phyloP scores from a whole-genome alignment of 2,888 invertebrate species.

The Nymphalis urticae region DNA sequence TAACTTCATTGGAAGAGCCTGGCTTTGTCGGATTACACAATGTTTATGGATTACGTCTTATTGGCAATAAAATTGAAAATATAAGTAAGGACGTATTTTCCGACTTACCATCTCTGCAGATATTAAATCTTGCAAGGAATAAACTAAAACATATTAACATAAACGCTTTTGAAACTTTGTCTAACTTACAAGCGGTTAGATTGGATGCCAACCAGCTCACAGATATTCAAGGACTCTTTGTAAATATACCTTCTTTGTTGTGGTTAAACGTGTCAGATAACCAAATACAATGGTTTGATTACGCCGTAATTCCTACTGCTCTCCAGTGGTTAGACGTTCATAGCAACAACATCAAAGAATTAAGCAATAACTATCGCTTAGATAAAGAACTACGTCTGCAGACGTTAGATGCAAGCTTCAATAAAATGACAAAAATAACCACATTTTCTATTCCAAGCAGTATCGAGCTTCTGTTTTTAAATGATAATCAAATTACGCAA shows the following conservation, averaged over 20 bases:
- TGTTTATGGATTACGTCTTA: conserved; percentile 92
- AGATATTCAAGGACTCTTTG: conserved; percentile 91
- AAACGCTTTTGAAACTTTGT: conserved; percentile 90
- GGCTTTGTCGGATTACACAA: conserved; percentile 92
- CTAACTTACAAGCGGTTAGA: conserved; percentile 91
- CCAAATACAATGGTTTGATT: conserved; percentile 93
- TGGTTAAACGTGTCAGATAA: conserved; percentile 97
- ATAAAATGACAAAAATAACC: conserved; percentile 89
- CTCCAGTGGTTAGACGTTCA: conserved; percentile 95
- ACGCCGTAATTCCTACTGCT: conserved; percentile 89
- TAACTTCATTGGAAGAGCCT: conserved; percentile 89
- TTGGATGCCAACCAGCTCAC: conserved; percentile 92
- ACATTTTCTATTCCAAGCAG: conserved; percentile 90
- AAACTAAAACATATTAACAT: conserved; percentile 89
- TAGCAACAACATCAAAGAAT: conserved; percentile 90
- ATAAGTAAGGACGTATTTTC: conserved; percentile 90
- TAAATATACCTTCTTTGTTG: conserved; percentile 89
- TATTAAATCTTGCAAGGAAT: conserved; percentile 93
- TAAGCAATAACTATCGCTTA: conserved; percentile 87
- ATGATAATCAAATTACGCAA: conserved; percentile 92
- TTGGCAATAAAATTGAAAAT: conserved; percentile 92
- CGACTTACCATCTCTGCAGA: conserved; percentile 90
- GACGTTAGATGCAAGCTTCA: conserved; percentile 95
- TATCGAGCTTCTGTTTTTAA: conserved; percentile 91
- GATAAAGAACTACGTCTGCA: conserved; percentile 88